A percentile compares a stretch with the other conserved stretches of the same genome.
These are phyloP conservation scores for Hedya salicella DNA, from an alignment of 2,888 invertebrate genomes.

Conservation along the genomic window DNA sequence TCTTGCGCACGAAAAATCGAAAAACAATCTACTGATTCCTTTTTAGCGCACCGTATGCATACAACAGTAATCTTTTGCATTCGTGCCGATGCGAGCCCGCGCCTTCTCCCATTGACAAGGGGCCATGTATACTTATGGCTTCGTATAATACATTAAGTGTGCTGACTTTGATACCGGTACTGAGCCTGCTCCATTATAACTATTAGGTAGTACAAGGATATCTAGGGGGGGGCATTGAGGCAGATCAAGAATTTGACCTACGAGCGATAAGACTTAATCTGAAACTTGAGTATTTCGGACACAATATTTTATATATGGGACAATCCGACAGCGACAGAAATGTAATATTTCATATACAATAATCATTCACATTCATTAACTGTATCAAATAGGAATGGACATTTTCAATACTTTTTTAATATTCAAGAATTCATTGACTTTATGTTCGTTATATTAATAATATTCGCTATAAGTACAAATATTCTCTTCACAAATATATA, in stretches of 20 bases:
- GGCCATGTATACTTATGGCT: background rate
- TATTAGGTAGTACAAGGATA: slow-evolving; percentile 12
- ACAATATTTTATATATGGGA: slow-evolving; percentile 64
- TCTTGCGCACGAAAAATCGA: background rate
- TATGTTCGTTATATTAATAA: slow-evolving; percentile 60
- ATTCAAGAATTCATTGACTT: slow-evolving; percentile 60
- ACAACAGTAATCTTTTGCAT: background rate
- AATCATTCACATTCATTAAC: slow-evolving; percentile 60
- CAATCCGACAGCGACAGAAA: slow-evolving; percentile 70
- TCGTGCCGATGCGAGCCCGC: background rate
- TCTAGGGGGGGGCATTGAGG: slow-evolving; percentile 16
- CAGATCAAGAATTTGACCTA: slow-evolving; percentile 22
- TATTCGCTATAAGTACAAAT: slow-evolving; percentile 58
- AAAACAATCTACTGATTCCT: background rate
- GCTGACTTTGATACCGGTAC: no score
- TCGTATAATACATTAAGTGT: background rate
- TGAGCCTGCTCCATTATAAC: slow-evolving; percentile 9
- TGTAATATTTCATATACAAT: slow-evolving; percentile 52
- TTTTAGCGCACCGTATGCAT: background rate
- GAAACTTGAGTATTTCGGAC: slow-evolving; percentile 63
- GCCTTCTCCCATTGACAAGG: background rate
- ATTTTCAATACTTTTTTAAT: slow-evolving; percentile 53
- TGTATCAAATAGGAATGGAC: slow-evolving; percentile 66
- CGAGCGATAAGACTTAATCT: slow-evolving; percentile 32
- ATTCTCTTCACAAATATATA: slow-evolving; percentile 59